Base-by-base conservation (phyloP, 2,797 vertebrate genomes). In the Brachymystax lenok region DNA sequence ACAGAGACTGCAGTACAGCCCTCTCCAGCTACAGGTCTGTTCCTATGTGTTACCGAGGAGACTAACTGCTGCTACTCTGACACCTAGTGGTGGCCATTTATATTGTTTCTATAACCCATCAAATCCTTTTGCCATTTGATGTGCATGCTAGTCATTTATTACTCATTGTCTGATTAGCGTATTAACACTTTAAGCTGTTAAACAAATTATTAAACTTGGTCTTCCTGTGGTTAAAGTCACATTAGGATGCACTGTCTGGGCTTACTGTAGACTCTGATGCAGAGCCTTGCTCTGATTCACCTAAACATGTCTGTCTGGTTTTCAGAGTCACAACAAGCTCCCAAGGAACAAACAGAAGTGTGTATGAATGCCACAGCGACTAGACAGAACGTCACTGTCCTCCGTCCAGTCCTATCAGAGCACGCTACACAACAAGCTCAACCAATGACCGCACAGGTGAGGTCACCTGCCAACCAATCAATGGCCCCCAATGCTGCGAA, bases 21-120 rank as follows among this genome's bases (percentile, higher is more conserved):
- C 24, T 14, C 61, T 0, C 74, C 54, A 5, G 59, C 77, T 76
- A 17, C 88, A 93, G 92, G 92, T 93, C 74, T 77, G 88, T 74
- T 28, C 51, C 56, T 54, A 33, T 59, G 52, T n/a, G 13, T 71
- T 61, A 71, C 40, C 10, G 3, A 12, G 40, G 40, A 61, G 7
- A 61, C 67, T 21, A n/a, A 56, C 33, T 7, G 69, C 73, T 71
- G 70, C 83, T 74, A 33, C 56, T 3, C 83, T 89, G 87, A 74
- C 88, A 69, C 72, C 88, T 76, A 81, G 79, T 88, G 84, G 84
- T 78, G 24, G 35, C 28, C 0, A 21, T n/a, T 70, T 35, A 7
- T 33, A 40, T 69, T 68, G 17, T 68, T 8, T 33, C 16, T 24
- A 17, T 33, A 30, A 5, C 14, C 28, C 4, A 30, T 30, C 13